These are phyloP conservation scores for Mandrillus leucophaeus DNA, from an alignment of 2,113 vertebrate genomes.

Conservation along the genomic window DNA sequence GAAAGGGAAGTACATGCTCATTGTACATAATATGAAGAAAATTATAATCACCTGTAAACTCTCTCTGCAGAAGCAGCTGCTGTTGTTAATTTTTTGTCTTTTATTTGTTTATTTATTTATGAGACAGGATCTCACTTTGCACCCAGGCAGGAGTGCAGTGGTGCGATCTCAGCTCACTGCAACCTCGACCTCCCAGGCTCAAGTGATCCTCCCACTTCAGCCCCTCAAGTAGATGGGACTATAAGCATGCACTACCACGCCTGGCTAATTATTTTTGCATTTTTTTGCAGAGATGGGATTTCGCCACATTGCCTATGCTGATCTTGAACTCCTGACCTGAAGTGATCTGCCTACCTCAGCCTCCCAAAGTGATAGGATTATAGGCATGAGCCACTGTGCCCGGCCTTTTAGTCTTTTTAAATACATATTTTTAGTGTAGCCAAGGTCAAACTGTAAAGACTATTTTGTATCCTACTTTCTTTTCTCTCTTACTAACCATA, in stretches of 20 bases:
- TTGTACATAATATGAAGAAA: constrained; percentile 37
- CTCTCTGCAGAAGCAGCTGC: background rate
- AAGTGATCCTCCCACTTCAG: background rate
- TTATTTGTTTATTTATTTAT: background rate
- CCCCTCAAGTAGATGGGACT: background rate
- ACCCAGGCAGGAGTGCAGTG: background rate
- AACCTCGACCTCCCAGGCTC: background rate
- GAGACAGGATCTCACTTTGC: background rate
- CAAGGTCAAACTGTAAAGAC: background rate
- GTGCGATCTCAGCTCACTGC: background rate
- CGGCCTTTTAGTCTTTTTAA: background rate
- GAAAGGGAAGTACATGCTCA: background rate
- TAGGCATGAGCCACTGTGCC: background rate
- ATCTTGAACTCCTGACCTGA: background rate
- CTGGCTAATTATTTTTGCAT: background rate
- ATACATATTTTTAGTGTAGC: background rate
- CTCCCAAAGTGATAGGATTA: background rate
- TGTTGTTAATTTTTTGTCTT: background rate
- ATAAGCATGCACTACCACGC: background rate
- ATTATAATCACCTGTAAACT: background rate
- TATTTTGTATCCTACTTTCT: background rate
- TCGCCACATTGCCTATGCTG: background rate
- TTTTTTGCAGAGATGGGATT: background rate
- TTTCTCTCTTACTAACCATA: background rate
- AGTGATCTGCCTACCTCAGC: background rate